Conservation (phyloP, 2,888 invertebrate genomes). For the Hyles lineata region DNA sequence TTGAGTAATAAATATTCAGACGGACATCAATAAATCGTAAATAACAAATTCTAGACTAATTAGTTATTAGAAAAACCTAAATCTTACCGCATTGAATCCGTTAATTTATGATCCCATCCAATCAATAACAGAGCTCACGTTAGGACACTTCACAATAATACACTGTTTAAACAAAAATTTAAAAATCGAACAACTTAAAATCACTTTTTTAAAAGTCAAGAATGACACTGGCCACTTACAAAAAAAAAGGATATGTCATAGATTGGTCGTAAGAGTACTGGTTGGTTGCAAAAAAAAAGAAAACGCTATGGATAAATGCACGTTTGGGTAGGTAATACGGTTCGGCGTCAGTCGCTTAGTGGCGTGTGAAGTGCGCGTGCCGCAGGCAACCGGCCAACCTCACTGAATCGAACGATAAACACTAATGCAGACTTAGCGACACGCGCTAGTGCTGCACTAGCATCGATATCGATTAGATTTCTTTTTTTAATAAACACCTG, state of each 20-base stretch:
- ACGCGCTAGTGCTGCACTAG: slow-evolving; percentile 44
- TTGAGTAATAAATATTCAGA: slow-evolving; percentile 12
- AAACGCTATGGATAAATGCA: background rate
- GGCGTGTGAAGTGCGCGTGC: slow-evolving; percentile 48
- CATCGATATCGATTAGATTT: slow-evolving; percentile 55
- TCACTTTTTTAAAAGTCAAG: too few species aligned
- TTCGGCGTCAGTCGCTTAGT: slow-evolving; percentile 28
- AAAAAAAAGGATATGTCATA: too few species aligned
- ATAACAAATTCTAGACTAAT: background rate
- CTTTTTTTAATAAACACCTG: background rate
- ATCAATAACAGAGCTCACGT: background rate
- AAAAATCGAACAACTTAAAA: background rate
- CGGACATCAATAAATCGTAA: background rate
- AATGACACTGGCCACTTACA: too few species aligned
- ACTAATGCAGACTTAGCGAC: slow-evolving; percentile 66
- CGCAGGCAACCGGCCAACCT: slow-evolving; percentile 46
- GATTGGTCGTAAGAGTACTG: background rate
- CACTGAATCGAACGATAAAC: slow-evolving; percentile 66
- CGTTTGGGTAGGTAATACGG: slow-evolving; percentile 22
- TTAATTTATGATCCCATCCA: slow-evolving; percentile 1
- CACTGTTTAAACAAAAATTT: background rate
- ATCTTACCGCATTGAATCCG: slow-evolving; percentile 4
- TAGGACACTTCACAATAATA: slow-evolving; percentile 4
- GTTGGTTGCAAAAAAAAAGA: background rate
- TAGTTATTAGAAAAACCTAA: background rate